phyloP scores from a whole-genome alignment of 2,888 invertebrate genomes.

The Drosophila sordidapex region DNA sequence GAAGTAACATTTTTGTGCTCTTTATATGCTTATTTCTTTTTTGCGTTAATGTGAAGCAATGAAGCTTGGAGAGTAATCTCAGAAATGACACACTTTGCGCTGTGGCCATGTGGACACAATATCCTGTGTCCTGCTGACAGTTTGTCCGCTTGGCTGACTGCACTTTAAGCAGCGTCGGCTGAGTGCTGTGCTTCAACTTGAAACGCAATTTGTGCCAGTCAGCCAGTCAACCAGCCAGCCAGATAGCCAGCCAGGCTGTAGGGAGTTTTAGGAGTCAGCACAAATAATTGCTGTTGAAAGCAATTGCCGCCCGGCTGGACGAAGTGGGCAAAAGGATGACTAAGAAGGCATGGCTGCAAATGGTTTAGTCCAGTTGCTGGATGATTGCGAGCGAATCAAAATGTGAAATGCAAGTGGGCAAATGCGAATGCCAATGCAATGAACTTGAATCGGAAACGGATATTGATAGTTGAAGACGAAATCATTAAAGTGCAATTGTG shows the following conservation, averaged over 20 bases:
- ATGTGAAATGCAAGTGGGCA: slow-evolving; percentile 8
- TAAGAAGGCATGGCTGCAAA: slow-evolving; percentile 51
- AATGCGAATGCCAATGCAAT: slow-evolving; percentile 53
- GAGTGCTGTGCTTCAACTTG: slow-evolving; percentile 69
- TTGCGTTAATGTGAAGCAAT: slow-evolving; percentile 45
- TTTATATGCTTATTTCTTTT: neutral
- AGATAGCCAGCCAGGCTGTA: neutral
- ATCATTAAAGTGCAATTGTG: slow-evolving; percentile 79
- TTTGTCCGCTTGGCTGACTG: slow-evolving; percentile 52
- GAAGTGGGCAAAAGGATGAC: slow-evolving; percentile 44
- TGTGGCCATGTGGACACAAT: slow-evolving; percentile 67
- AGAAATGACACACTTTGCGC: slow-evolving; percentile 70
- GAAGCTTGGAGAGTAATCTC: slow-evolving; percentile 37
- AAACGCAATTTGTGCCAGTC: slow-evolving; percentile 69
- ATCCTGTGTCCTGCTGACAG: slow-evolving; percentile 63
- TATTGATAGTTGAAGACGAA: slow-evolving; percentile 82
- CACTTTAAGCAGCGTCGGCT: slow-evolving; percentile 64
- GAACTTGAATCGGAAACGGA: slow-evolving; percentile 82
- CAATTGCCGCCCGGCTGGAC: slow-evolving; percentile 64
- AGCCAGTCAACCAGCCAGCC: neutral
- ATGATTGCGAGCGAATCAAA: slow-evolving; percentile 27
- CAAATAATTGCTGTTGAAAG: slow-evolving; percentile 79
- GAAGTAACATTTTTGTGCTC: slow-evolving; percentile 21
- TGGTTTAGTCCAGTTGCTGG: slow-evolving; percentile 26
- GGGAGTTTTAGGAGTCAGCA: slow-evolving; percentile 47